These are phyloP conservation scores for Eubucco bourcierii DNA, from an alignment of 2,113 vertebrate species.

Conservation along the genomic window DNA sequence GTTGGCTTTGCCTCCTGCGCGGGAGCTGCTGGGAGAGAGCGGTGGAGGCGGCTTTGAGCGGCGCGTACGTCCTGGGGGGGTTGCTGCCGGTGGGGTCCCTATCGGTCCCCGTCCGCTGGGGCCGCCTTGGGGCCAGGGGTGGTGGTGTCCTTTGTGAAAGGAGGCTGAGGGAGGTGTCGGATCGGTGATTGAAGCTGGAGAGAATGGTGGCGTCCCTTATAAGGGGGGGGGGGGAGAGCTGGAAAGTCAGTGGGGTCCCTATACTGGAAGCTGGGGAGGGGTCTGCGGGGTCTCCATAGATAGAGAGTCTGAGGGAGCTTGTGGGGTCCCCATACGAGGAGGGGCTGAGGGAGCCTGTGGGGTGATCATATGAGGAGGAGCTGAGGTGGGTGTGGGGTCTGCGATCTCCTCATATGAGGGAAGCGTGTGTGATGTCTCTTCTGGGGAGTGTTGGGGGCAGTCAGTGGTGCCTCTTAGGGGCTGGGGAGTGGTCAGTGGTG, in stretches of 20 bases:
- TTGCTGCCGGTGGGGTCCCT: neutral
- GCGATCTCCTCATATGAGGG: too few species aligned
- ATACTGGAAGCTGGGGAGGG: too few species aligned
- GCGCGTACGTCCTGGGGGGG: neutral
- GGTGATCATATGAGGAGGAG: neutral
- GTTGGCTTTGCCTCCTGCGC: conserved; percentile 43
- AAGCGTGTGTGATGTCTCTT: neutral
- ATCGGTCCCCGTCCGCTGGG: neutral
- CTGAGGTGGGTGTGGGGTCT: neutral
- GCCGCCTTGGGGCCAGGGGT: neutral
- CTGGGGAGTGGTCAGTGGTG: neutral
- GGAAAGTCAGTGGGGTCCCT: neutral
- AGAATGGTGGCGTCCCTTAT: neutral
- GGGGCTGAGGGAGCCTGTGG: neutral
- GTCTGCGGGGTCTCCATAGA: neutral
- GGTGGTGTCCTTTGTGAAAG: neutral
- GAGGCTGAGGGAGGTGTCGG: too few species aligned
- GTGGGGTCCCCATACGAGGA: neutral
- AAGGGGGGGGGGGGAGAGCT: neutral
- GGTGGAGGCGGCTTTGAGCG: neutral
- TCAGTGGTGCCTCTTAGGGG: neutral
- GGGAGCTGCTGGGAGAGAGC: neutral
- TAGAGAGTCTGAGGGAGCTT: too few species aligned
- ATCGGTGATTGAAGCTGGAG: too few species aligned
- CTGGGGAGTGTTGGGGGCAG: too few species aligned